A percentile compares a stretch with the other conserved stretches of the same genome.
Conservation (phyloP, 2,113 vertebrate species). For the Choloepus hoffmanni region DNA sequence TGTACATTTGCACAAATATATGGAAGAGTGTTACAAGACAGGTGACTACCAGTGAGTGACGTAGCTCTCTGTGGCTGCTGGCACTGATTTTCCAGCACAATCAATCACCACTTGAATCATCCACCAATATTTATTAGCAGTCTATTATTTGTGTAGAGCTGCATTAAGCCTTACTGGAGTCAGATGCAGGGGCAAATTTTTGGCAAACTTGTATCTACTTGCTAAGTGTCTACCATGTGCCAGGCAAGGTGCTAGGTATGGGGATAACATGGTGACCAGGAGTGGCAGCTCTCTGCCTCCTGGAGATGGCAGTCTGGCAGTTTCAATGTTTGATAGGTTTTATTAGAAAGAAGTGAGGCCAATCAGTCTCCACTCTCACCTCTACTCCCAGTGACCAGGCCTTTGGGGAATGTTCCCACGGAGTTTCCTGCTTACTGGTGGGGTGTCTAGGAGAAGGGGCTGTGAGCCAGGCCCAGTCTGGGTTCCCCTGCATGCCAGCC, state of each 20-base stretch:
- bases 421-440: not conserved
- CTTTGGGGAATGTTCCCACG: not conserved
- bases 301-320: not conserved
- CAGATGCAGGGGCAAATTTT: not conserved
- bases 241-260: not conserved
- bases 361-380: not conserved
- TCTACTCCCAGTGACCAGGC: not conserved
- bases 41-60: not conserved
- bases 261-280: not conserved
- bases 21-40: not conserved
- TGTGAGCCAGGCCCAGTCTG: too few species aligned
- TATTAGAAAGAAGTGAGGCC: not conserved
- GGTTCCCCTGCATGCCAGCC: not conserved
- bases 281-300: not conserved
- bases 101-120: rapidly evolving
- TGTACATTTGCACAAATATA: not conserved
- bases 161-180: not conserved
- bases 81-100: not conserved
- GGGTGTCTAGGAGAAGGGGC: not conserved
- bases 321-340: not conserved
- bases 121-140: not conserved
- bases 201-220: not conserved
- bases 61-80: not conserved
- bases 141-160: not conserved
- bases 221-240: not conserved